Conservation (phyloP, 2,113 vertebrate genomes). For the Ascaphus truei region DNA sequence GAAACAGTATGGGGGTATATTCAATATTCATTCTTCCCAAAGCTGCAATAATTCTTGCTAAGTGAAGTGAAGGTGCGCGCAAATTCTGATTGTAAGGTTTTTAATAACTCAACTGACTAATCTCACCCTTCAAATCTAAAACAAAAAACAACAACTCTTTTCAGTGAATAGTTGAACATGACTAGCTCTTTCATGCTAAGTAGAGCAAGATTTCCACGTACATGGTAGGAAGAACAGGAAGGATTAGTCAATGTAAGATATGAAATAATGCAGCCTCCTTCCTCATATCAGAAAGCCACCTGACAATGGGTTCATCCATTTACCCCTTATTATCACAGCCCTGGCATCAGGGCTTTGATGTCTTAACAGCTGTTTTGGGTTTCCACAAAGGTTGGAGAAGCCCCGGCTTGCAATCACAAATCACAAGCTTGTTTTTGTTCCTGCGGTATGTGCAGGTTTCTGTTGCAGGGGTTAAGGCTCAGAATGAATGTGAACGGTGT, state of each 20-base stretch:
- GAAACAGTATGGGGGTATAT: background rate
- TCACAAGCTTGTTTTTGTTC: too few relatives aligned
- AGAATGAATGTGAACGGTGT: conserved; percentile 43
- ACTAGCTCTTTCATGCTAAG: background rate
- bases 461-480: background rate
- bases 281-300: background rate
- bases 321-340: background rate
- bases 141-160: background rate
- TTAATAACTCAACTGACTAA: conserved; percentile 15
- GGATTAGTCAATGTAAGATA: conserved; percentile 1
- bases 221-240: background rate
- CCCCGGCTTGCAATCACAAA: too few relatives aligned
- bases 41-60: background rate
- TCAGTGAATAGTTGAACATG: background rate
- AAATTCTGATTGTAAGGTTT: conserved; percentile 6
- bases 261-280: background rate
- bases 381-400: too few relatives aligned
- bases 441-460: background rate
- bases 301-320: background rate
- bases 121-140: background rate
- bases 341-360: background rate
- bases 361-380: too few relatives aligned
- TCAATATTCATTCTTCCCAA: too few relatives aligned
- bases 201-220: background rate
- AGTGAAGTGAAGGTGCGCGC: background rate